phyloP scores from a whole-genome alignment of 2,888 invertebrate species.

The Oligia latruncula region DNA sequence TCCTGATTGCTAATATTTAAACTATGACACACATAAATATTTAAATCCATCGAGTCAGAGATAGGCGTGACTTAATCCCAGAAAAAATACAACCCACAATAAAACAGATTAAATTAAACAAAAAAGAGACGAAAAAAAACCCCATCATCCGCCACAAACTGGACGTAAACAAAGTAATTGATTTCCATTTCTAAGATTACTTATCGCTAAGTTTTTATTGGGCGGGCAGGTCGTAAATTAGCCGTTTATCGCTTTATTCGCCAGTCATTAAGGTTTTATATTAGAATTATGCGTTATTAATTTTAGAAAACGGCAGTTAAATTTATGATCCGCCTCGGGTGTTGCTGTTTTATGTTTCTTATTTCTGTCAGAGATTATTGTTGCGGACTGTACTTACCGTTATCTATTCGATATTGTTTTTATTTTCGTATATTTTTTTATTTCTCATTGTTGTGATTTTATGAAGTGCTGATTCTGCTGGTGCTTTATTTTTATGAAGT shows the following conservation, averaged over 20 bases:
- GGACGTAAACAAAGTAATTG: constrained; percentile 81
- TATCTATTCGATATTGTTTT: not conserved
- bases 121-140: constrained; percentile 56
- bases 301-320: constrained; percentile 85
- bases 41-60: constrained; percentile 17
- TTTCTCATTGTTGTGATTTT: constrained; percentile 3
- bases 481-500: not conserved
- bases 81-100: constrained; percentile 62
- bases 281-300: constrained; percentile 87
- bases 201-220: constrained; percentile 79
- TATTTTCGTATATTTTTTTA: not conserved
- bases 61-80: constrained; percentile 51
- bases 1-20: not conserved
- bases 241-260: constrained; percentile 86
- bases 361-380: constrained; percentile 67
- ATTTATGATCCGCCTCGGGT: constrained; percentile 78
- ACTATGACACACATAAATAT: constrained; percentile 5
- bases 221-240: constrained; percentile 78
- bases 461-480: not conserved
- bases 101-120: constrained; percentile 65
- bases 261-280: constrained; percentile 88
- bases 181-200: constrained; percentile 77
- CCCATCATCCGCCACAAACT: constrained; percentile 57
- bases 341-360: constrained; percentile 73
- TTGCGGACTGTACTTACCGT: constrained; percentile 56